phyloP scores from a whole-genome alignment of 37 sponge, comb jelly and placozoan genomes.

The Cladorhizidae sp. region DNA sequence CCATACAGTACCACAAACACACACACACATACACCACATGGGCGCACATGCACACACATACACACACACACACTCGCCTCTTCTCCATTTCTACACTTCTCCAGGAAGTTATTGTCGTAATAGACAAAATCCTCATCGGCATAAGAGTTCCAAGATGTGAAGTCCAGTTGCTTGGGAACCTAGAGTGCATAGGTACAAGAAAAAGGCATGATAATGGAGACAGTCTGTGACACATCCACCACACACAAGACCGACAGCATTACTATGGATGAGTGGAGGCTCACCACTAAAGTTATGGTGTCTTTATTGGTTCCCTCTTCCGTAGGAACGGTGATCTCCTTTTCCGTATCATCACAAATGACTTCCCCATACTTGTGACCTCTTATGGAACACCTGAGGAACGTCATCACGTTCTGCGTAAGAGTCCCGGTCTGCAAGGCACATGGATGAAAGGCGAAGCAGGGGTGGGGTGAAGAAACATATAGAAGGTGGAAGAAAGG shows the following conservation, averaged over 20 bases:
- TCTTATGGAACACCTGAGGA: constrained; percentile 84
- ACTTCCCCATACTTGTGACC: constrained; percentile 70
- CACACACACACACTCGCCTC: constrained; percentile 25
- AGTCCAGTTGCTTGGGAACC: constrained; percentile 8
- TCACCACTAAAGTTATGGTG: neutral
- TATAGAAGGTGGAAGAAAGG: neutral
- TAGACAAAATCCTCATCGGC: constrained; percentile 74
- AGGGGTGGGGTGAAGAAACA: too few species aligned
- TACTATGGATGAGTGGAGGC: neutral
- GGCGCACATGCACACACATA: neutral
- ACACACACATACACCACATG: too few species aligned
- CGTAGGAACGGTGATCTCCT: constrained; percentile 14
- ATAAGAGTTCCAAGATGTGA: constrained; percentile 77
- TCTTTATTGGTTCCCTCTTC: neutral
- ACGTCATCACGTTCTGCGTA: constrained; percentile 96
- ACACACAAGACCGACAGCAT: too few species aligned
- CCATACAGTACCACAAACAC: too few species aligned
- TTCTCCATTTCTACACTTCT: constrained; percentile 38
- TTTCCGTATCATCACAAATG: constrained; percentile 8
- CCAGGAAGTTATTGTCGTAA: constrained; percentile 75
- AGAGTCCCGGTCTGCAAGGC: constrained; percentile 89
- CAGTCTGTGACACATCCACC: too few species aligned
- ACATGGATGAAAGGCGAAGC: too few species aligned
- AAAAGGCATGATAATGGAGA: too few species aligned
- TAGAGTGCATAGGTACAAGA: neutral